phyloP scores from a whole-genome alignment of 2,888 invertebrate species.

The Drosophila buzzatii region DNA sequence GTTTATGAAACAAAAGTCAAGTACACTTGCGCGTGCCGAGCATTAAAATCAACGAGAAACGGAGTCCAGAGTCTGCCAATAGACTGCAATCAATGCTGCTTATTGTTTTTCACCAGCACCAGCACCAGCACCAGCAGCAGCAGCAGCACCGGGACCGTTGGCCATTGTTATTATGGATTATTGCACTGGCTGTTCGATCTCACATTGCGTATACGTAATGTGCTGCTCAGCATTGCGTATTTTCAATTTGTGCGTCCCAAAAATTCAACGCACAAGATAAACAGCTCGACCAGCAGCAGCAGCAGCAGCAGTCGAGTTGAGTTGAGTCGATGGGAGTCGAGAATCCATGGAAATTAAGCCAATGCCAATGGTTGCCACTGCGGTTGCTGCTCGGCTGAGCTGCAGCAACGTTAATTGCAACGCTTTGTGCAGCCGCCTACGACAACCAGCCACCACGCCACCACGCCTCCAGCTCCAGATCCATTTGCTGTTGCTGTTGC shows the following conservation, averaged over 20 bases:
- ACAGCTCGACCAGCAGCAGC: slow-evolving; percentile 46
- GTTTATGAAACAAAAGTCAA: slow-evolving; percentile 73
- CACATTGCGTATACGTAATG: slow-evolving; percentile 56
- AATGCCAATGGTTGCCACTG: slow-evolving; percentile 71
- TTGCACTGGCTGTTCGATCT: slow-evolving; percentile 50
- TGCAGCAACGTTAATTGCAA: slow-evolving; percentile 75
- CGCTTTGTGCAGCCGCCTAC: slow-evolving; percentile 68
- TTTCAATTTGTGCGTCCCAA: slow-evolving; percentile 65
- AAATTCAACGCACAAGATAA: slow-evolving; percentile 71
- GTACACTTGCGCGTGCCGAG: slow-evolving; percentile 63
- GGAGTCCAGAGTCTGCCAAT: slow-evolving; percentile 31
- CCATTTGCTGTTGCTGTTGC: slow-evolving; percentile 23
- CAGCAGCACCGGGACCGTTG: not conserved
- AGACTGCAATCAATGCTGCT: slow-evolving; percentile 64
- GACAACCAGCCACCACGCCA: slow-evolving; percentile 10
- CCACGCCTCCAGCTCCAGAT: not conserved
- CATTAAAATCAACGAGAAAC: slow-evolving; percentile 55
- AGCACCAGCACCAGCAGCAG: not conserved
- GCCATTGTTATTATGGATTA: slow-evolving; percentile 76
- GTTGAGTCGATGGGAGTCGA: slow-evolving; percentile 16
- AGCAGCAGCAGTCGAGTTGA: slow-evolving; percentile 7
- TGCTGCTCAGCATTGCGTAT: slow-evolving; percentile 62
- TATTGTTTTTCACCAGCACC: slow-evolving; percentile 51
- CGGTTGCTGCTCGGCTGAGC: slow-evolving; percentile 69
- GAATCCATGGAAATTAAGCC: slow-evolving; percentile 76